Base-by-base conservation (phyloP, 2,113 vertebrate genomes). In the Myodes glareolus region DNA sequence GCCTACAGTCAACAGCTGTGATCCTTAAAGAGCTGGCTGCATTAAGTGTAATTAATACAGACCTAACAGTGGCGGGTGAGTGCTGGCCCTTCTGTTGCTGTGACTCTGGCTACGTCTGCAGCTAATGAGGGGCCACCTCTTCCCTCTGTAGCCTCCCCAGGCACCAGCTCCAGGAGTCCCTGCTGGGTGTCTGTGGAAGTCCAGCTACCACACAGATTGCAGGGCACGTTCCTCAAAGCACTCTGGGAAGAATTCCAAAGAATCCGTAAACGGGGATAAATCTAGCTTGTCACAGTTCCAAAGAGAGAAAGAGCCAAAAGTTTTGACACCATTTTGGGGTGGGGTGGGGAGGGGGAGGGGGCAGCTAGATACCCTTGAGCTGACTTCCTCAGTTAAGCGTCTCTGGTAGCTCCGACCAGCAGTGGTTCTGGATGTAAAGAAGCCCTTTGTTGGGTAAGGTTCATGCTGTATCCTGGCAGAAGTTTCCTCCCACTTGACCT, bases 121-220 rank as follows among this genome's bases (percentile, higher is more conserved):
- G 0, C 63, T 21, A 36, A 52, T 2, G 3, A 31, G 19, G 25
- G n/a, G 33, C 25, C 2, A 5, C 42, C 11, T 45, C 52, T 65
- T 61, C 23, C 7, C 42, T 2, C 5, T 13, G 33, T 29, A 13
- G 0, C 4, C 1, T 3, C n/a, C 75, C 47, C 4, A 3, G 11
- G 52, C 92, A 21, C 89, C 1, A 5, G 23, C 31, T 11, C 55
- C n/a, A 42, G 0, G 3, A 31, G 39, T 42, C 75, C 29, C 23
- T 4, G 31, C 10, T 0, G 14, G 11, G 4, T 70, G 50, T 65
- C 47, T 10, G n/a, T 47, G 0, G 65, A 42, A 16, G 31, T n/a
- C 39, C 77, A 73, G 68, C 47, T 31, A 1, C 52, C 16, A 5
- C 21, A 47, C 29, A 45, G 68, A 55, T 52, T 21, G 42, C 33